Base-by-base conservation (phyloP, 2,797 vertebrate genomes). In the Halcyon chelicuti region DNA sequence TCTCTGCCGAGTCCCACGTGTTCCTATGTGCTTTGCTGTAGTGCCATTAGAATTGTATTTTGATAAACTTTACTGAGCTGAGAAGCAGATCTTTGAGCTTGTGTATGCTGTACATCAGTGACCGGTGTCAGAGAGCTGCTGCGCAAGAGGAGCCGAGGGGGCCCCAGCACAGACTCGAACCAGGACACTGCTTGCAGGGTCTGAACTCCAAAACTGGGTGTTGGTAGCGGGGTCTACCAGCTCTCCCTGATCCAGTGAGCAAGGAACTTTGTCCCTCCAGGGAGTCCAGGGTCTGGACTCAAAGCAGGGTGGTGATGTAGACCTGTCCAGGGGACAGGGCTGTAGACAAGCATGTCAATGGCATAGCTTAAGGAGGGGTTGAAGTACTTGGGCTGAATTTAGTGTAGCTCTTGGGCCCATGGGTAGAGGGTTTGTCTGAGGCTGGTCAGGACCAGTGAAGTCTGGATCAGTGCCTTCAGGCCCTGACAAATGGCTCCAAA, bases 241-340 rank as follows among this genome's bases (percentile, higher is more conserved):
- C 67, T 1, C 0, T 37, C 62, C 29, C 29, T 47, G 46, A 17
- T 55, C 12, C 3, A 2, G 23, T 0, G 0, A 70, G 40, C 42
- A 29, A 28, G n/a, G 28, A 80, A 44, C n/a, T 5, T 47, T 13
- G 6, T 71, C 31, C 20, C 10, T 68, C 9, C 26, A 29, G 31
- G 20, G 33, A 42, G 65, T 75, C 26, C 39, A 21, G 37, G 90
- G 52, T 31, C 42, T 52, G 63, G 70, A 31, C n/a, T 79, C 7
- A 4, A 58, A 66, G 68, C 47, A 42, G 13, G 42, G 11, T 58
- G n/a, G 12, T 1, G 5, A 31, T 5, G 5, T 5, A 22, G 21
- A 4, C 13, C 19, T 76, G 42, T 18, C 14, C 25, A 7, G 22
- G 33, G 29, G 9, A 52, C 21, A 28, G 44, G 35, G 28, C 47